A percentile compares a stretch with the other conserved stretches of the same genome.
These are phyloP conservation scores for Salvelinus alpinus DNA, from an alignment of 2,113 vertebrate species.

Conservation along the genomic window DNA sequence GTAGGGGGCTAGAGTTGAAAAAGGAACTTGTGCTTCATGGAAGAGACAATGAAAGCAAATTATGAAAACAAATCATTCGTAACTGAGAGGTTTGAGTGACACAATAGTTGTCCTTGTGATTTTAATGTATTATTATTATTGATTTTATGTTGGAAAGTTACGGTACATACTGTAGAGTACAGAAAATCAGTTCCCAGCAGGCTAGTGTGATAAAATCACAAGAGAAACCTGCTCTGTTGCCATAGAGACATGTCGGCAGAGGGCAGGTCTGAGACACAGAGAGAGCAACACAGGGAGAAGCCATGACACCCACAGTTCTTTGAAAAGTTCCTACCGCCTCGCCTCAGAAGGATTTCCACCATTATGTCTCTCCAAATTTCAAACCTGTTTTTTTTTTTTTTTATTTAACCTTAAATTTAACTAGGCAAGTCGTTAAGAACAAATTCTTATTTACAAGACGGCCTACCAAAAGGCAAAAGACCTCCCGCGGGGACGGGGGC, in stretches of 20 bases:
- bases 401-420: too few species aligned
- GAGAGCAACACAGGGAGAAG: not conserved
- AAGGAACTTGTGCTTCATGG: not conserved
- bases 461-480: too few species aligned
- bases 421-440: too few species aligned
- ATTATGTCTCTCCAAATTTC: not conserved
- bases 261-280: conserved; percentile 25
- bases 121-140: too few species aligned
- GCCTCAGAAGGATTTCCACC: too few species aligned
- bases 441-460: too few species aligned
- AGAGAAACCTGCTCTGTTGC: not conserved
- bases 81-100: too few species aligned
- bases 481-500: too few species aligned
- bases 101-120: too few species aligned
- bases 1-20: not conserved
- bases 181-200: not conserved
- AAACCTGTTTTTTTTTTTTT: not conserved
- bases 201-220: not conserved
- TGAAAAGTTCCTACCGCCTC: not conserved
- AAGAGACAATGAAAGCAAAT: too few species aligned
- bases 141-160: not conserved
- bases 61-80: too few species aligned
- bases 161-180: not conserved
- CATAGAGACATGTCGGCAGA: conserved; percentile 44
- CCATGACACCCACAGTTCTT: too few species aligned